Evolutionary conservation across 2,888 invertebrate genomes (phyloP).

Genomic region (Litoditis marina): DNA sequence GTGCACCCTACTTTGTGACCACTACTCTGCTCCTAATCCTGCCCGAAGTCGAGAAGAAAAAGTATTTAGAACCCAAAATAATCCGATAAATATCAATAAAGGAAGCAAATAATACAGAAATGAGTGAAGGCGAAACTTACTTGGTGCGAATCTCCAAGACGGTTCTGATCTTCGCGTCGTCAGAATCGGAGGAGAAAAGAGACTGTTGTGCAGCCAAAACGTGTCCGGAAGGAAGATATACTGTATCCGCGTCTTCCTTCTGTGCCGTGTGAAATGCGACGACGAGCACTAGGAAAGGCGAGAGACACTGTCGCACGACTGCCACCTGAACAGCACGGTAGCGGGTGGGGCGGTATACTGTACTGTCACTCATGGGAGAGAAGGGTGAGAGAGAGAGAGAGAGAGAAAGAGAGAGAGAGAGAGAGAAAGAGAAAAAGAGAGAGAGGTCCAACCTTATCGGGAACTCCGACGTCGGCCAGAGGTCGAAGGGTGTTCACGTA

Average conservation of each 20-base stretch:
- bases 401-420: no score
- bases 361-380: no score
- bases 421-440: not conserved
- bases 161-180: conserved; percentile 1
- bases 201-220: conserved; percentile 1
- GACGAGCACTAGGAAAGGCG: conserved; percentile 12
- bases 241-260: not conserved
- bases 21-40: no score
- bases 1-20: not conserved
- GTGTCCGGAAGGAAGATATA: conserved; percentile 11
- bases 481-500: conserved; percentile 17
- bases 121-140: no score
- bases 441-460: conserved; percentile 8
- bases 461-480: conserved; percentile 11
- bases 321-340: conserved; percentile 5
- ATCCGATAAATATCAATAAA: no score
- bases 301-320: conserved; percentile 11
- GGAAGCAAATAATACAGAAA: no score
- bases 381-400: no score
- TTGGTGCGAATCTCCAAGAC: conserved; percentile 3
- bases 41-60: no score
- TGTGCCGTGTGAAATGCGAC: conserved; percentile 7
- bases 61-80: no score
- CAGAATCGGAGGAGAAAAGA: not conserved
- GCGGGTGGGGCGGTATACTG: no score